Percentiles rank a stretch among this genome's conserved stretches.
phyloP scores from a whole-genome alignment of 2,113 vertebrate species.

The Axis porcinus region DNA sequence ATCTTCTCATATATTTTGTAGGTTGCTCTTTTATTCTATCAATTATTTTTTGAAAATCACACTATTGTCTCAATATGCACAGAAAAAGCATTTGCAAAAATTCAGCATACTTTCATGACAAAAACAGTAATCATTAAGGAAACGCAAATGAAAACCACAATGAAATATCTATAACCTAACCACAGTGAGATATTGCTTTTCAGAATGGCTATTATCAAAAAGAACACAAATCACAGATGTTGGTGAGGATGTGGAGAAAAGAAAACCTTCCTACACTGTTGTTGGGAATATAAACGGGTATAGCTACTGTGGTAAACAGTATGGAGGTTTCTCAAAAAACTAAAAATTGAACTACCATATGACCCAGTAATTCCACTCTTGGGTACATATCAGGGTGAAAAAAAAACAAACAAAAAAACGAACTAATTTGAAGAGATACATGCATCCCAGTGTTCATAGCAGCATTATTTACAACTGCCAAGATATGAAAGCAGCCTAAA shows the following conservation, averaged over 20 bases:
- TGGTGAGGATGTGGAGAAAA: background rate
- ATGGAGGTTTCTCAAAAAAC: background rate
- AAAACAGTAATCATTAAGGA: background rate
- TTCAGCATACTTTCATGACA: background rate
- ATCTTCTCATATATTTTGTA: background rate
- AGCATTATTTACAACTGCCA: background rate
- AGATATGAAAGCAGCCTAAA: background rate
- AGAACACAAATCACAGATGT: background rate
- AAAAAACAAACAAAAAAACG: accelerated
- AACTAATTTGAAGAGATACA: background rate
- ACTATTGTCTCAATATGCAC: background rate
- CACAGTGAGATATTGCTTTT: background rate
- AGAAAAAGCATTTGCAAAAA: background rate
- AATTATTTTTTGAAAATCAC: background rate
- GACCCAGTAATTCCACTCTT: background rate
- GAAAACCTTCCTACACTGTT: background rate
- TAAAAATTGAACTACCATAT: background rate
- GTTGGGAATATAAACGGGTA: background rate
- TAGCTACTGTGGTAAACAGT: background rate
- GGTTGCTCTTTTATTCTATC: background rate
- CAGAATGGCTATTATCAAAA: background rate
- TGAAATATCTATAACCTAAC: background rate
- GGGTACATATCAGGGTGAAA: background rate
- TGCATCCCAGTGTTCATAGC: background rate
- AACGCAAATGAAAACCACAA: background rate